A percentile compares a stretch with the other conserved stretches of the same genome.
Conservation (phyloP, 2,888 invertebrate species). For the Drosophila algonquin region DNA sequence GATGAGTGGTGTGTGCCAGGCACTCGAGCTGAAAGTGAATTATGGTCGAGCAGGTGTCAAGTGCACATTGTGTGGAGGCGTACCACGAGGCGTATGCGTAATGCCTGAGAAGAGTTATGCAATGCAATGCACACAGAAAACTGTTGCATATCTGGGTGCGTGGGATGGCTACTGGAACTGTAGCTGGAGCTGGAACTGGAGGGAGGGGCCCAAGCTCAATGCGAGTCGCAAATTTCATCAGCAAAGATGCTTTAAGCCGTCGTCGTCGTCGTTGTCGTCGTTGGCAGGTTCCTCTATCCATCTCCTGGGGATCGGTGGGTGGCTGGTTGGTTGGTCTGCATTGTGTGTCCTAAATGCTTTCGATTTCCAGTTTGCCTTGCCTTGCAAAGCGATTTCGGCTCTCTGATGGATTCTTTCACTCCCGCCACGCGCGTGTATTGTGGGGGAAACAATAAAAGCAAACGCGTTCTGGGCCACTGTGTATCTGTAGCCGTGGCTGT, state of each 20-base stretch:
- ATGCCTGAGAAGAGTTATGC: constrained; percentile 33
- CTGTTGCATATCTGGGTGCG: constrained; percentile 38
- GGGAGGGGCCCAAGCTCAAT: too few species aligned
- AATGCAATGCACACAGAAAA: constrained; percentile 37
- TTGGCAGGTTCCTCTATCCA: constrained; percentile 3
- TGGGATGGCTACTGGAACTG: background rate
- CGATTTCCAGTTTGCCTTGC: constrained; percentile 55
- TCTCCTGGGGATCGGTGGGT: constrained; percentile 39
- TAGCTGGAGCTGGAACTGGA: too few species aligned
- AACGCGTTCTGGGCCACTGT: constrained; percentile 58
- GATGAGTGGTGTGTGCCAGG: background rate
- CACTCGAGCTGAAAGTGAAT: constrained; percentile 2
- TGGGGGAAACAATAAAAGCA: constrained; percentile 68
- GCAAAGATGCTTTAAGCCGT: constrained; percentile 14
- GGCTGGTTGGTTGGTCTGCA: constrained; percentile 17
- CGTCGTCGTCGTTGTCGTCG: background rate
- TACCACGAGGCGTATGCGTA: constrained; percentile 17
- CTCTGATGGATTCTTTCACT: constrained; percentile 59
- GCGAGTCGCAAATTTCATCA: constrained; percentile 26
- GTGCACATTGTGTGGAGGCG: background rate
- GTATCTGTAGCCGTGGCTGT: constrained; percentile 11
- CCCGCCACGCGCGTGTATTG: constrained; percentile 18
- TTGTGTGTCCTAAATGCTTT: constrained; percentile 64
- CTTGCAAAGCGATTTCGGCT: constrained; percentile 32
- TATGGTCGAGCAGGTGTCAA: background rate